Percentiles rank a stretch among this genome's conserved stretches.
Conservation (phyloP, 1,140 invertebrate species). For the Odontomachus brunneus region DNA sequence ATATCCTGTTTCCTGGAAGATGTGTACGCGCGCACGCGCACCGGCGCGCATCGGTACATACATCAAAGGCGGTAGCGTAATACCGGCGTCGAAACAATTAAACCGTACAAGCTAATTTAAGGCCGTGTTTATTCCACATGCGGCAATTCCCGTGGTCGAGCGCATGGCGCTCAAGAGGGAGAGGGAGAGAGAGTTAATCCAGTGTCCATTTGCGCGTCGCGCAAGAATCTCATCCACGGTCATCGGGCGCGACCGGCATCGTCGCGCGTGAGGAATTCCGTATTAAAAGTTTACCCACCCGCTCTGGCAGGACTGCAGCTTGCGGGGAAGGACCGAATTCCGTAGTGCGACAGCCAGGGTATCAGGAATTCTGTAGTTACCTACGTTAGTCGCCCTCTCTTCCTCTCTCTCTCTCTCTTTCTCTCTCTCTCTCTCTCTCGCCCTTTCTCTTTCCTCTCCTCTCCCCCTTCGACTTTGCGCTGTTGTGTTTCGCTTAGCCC, state of each 20-base stretch:
- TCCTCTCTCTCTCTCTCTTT: constrained; percentile 23
- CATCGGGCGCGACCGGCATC: constrained; percentile 51
- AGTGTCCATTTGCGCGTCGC: constrained; percentile 70
- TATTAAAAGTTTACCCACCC: constrained; percentile 75
- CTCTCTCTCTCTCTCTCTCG: not conserved
- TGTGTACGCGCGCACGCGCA: too few relatives aligned
- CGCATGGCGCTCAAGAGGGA: not conserved
- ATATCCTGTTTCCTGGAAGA: not conserved
- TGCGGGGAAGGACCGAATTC: constrained; percentile 70
- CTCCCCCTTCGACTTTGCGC: not conserved
- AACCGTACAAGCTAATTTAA: constrained; percentile 29
- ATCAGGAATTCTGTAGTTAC: constrained; percentile 71
- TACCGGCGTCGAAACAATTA: constrained; percentile 30
- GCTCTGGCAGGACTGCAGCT: constrained; percentile 18
- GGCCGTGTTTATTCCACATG: constrained; percentile 38
- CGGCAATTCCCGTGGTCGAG: constrained; percentile 35
- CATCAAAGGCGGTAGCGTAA: constrained; percentile 6
- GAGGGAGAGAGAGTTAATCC: constrained; percentile 40
- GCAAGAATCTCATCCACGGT: constrained; percentile 64
- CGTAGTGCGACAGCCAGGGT: constrained; percentile 58
- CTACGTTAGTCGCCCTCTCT: constrained; percentile 32
- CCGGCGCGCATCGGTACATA: not conserved
- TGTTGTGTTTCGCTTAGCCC: not conserved
- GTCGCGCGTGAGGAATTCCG: constrained; percentile 74
- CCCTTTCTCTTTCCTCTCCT: not conserved